Base-by-base conservation (phyloP, 2,888 invertebrate genomes). In the Dinocampus coccinellae region DNA sequence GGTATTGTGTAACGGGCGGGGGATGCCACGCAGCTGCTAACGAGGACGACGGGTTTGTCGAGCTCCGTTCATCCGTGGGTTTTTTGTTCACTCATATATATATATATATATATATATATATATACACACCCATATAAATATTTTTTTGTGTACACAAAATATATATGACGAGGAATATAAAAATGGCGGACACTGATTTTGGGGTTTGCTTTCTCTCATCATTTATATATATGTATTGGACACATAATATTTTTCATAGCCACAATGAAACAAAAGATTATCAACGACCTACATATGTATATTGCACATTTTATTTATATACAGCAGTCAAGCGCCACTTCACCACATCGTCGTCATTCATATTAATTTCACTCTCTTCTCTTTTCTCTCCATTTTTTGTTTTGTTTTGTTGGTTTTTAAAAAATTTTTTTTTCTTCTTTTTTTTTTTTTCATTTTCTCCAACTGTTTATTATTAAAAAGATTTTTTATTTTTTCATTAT, bases 1-100 rank as follows among this genome's bases (percentile, higher is more conserved):
- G 79, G 80, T 77, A 84, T 85, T 85, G 85, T 85, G 80, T 82
- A 83, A 83, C 84, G 74, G 82, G 83, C 81, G 86, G 85, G 84
- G 86, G 85, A 84, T 83, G 82, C 80, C 77, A 82, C 79, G 84
- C 85, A 85, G 85, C 85, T 85, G 85, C 85, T 84, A 83, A 84
- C 83, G 81, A 84, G 81, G 80, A 80, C 47, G 47, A 47, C 80
- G 80, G 80, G 80, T 81, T 83, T 80, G 79, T 78, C 78, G 76
- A 80, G 74, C 72, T 75, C 36, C 72, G 73, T 68, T 73, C 65
- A 72, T 72, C 71, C 77, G 70, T 75, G 60, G 53, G 42, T 67
- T 75, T 68, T 73, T 70, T 70, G 69, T 69, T 52, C 65, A 69
- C 47, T 57, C 52, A 69, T 24, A 20, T 10, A 66, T 29, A 47